These are phyloP conservation scores for Papilio demoleus DNA, from an alignment of 2,888 invertebrate genomes.

Conservation along the genomic window DNA sequence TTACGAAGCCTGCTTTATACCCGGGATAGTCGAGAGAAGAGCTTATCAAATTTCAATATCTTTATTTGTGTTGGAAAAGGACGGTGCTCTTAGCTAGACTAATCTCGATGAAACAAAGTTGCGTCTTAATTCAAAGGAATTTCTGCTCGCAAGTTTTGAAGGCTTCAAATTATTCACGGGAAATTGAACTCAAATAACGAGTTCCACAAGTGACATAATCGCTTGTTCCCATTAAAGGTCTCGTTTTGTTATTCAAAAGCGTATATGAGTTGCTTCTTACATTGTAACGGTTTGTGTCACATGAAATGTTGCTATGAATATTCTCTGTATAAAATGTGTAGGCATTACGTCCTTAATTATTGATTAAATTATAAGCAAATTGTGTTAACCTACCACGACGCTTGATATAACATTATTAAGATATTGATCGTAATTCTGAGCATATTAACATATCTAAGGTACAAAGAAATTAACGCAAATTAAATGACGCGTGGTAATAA, in stretches of 20 bases:
- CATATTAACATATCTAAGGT: conserved; percentile 8
- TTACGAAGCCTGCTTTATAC: conserved; percentile 37
- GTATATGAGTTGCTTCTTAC: conserved; percentile 62
- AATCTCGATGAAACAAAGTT: conserved; percentile 79
- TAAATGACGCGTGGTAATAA: conserved; percentile 3
- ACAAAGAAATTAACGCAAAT: conserved; percentile 10
- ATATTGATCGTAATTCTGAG: conserved; percentile 7
- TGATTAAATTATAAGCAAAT: conserved; percentile 55
- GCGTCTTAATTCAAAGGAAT: conserved; percentile 71
- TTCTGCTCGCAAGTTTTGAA: conserved; percentile 51
- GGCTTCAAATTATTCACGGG: conserved; percentile 47
- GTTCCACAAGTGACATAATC: conserved; percentile 17
- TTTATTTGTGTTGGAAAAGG: conserved; percentile 78
- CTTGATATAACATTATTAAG: conserved; percentile 26
- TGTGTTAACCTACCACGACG: conserved; percentile 63
- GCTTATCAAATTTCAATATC: conserved; percentile 79
- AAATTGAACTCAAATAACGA: conserved; percentile 10
- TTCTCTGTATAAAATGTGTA: conserved; percentile 55
- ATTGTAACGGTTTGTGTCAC: conserved; percentile 64
- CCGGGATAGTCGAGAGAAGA: conserved; percentile 60
- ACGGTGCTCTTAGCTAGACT: conserved; percentile 69
- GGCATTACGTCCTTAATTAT: conserved; percentile 54
- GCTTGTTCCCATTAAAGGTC: conserved; percentile 20
- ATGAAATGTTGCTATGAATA: conserved; percentile 55
- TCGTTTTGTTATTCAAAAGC: conserved; percentile 35